A percentile compares a stretch with the other conserved stretches of the same genome.
Evolutionary conservation across 35 echinoderm and acorn worm species (phyloP).

Genomic region (Lytechinus variegatus): DNA sequence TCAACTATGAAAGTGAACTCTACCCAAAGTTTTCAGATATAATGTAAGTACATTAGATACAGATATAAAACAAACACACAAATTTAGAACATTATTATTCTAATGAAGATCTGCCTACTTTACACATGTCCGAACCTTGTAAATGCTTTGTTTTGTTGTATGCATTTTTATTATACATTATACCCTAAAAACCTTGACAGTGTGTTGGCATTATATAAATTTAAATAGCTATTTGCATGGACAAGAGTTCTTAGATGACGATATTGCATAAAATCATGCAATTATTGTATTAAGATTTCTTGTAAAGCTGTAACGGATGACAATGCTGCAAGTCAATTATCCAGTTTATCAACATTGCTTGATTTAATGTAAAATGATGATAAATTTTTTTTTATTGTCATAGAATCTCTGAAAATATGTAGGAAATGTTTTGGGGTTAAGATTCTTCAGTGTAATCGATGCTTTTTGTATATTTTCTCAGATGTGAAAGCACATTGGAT

Average conservation of each 20-base stretch:
- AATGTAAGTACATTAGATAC: conserved; percentile 56
- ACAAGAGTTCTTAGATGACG: too few relatives aligned
- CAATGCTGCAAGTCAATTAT: too few relatives aligned
- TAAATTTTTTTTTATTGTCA: too few relatives aligned
- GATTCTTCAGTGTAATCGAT: neutral
- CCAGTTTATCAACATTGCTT: neutral
- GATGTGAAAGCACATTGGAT: conserved; percentile 76
- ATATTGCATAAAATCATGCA: too few relatives aligned
- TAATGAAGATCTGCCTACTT: neutral
- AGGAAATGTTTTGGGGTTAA: too few relatives aligned
- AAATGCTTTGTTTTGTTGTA: neutral
- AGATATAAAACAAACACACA: neutral
- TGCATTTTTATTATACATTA: neutral
- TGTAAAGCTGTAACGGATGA: too few relatives aligned
- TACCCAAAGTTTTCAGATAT: conserved; percentile 91
- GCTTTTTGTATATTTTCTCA: neutral
- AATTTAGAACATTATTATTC: neutral
- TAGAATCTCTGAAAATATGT: too few relatives aligned
- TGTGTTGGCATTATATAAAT: too few relatives aligned
- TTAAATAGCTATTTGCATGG: too few relatives aligned
- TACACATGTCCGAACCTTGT: too few relatives aligned
- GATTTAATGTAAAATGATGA: too few relatives aligned
- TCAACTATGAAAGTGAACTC: conserved; percentile 94
- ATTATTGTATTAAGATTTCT: too few relatives aligned
- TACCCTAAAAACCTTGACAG: neutral